These are phyloP conservation scores for Eupeodes luniger DNA, from an alignment of 2,888 invertebrate genomes.

Conservation along the genomic window DNA sequence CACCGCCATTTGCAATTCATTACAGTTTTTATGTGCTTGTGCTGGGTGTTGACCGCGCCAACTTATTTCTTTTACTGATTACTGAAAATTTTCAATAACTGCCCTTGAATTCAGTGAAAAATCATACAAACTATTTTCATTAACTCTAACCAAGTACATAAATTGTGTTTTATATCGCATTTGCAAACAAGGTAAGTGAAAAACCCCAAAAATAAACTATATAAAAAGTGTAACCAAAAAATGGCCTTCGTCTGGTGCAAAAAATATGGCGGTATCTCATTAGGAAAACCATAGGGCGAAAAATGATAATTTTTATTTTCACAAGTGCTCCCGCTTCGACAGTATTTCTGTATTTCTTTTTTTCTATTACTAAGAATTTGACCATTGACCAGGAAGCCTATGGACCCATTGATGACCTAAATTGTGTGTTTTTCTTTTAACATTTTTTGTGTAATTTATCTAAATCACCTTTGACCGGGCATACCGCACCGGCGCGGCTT, in stretches of 20 bases:
- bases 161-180: slow-evolving; percentile 26
- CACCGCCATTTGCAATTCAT: slow-evolving; percentile 74
- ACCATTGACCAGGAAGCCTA: background rate
- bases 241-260: slow-evolving; percentile 21
- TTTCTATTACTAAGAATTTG: background rate
- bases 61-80: slow-evolving; percentile 47
- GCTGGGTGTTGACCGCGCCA: slow-evolving; percentile 75
- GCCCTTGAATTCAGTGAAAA: slow-evolving; percentile 42
- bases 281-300: background rate
- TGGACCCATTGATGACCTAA: slow-evolving; percentile 47
- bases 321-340: background rate
- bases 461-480: slow-evolving; percentile 62
- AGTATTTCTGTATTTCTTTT: slow-evolving; percentile 8
- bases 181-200: slow-evolving; percentile 58
- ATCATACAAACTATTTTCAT: slow-evolving; percentile 13
- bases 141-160: slow-evolving; percentile 25
- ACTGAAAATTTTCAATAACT: slow-evolving; percentile 37
- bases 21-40: slow-evolving; percentile 70
- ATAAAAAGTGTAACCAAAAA: slow-evolving; percentile 12
- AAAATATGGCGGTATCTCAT: slow-evolving; percentile 62
- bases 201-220: background rate
- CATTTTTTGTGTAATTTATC: slow-evolving; percentile 41
- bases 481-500: slow-evolving; percentile 67
- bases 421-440: slow-evolving; percentile 40
- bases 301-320: background rate